Conservation (phyloP, 2,888 invertebrate genomes). For the Crioceris asparagi region DNA sequence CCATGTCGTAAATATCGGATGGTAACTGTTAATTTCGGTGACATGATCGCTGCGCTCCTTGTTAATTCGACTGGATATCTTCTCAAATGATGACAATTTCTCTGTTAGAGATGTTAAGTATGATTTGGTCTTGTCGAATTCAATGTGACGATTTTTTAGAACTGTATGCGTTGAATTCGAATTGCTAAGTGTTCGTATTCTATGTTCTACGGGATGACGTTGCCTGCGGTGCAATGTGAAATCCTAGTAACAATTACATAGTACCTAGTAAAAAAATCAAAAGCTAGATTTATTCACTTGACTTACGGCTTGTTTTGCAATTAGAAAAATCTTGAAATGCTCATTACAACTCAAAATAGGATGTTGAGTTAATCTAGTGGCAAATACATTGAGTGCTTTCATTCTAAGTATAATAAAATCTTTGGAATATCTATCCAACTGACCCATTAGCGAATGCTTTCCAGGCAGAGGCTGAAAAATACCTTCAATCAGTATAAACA, state of each 20-base stretch:
- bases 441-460: slow-evolving; percentile 55
- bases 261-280: neutral
- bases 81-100: slow-evolving; percentile 51
- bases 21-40: slow-evolving; percentile 45
- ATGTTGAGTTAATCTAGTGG: slow-evolving; percentile 54
- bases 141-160: slow-evolving; percentile 47
- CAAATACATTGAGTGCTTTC: slow-evolving; percentile 53
- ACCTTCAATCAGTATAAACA: neutral
- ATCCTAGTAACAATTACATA: slow-evolving; percentile 39
- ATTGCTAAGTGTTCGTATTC: slow-evolving; percentile 32
- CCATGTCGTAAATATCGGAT: slow-evolving; percentile 52
- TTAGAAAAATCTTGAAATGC: slow-evolving; percentile 53
- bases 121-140: slow-evolving; percentile 51
- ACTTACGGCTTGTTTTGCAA: slow-evolving; percentile 51
- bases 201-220: slow-evolving; percentile 41
- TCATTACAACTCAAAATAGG: slow-evolving; percentile 57
- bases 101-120: slow-evolving; percentile 51
- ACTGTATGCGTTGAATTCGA: slow-evolving; percentile 33
- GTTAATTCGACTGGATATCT: slow-evolving; percentile 51
- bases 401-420: slow-evolving; percentile 58
- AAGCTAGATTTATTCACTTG: too few relatives aligned
- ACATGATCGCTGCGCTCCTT: slow-evolving; percentile 51
- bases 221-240: slow-evolving; percentile 51
- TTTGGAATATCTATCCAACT: slow-evolving; percentile 58
- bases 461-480: slow-evolving; percentile 53